Conservation (phyloP, 2,113 vertebrate species). For the Actenoides lindsayi region DNA sequence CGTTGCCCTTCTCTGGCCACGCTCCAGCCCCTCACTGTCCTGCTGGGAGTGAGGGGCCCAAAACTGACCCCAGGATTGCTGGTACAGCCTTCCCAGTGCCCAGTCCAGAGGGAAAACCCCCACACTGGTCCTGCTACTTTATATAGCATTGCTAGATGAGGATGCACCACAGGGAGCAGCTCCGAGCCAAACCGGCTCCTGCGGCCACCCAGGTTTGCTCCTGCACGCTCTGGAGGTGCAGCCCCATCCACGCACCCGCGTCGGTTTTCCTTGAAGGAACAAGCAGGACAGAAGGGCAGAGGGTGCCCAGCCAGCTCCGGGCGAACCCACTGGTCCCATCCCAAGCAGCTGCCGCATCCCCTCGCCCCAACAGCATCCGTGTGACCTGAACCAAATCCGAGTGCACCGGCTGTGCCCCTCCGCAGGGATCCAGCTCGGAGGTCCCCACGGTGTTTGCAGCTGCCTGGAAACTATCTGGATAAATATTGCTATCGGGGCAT, state of each 20-base stretch:
- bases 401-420: neutral
- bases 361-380: accelerated
- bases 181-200: accelerated
- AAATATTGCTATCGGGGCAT: neutral
- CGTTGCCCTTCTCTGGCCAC: no score
- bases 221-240: neutral
- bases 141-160: neutral
- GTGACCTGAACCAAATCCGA: no score
- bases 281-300: neutral
- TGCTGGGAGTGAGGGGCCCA: no score
- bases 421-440: accelerated
- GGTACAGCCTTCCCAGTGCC: no score
- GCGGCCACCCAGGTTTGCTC: accelerated
- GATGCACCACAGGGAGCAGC: accelerated
- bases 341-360: accelerated
- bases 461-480: slow-evolving; percentile 61
- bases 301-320: accelerated
- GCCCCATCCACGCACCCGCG: accelerated
- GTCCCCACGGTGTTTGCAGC: slow-evolving; percentile 9
- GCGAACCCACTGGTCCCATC: neutral
- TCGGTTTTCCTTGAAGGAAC: accelerated
- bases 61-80: no score
- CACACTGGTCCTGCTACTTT: neutral
- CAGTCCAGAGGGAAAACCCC: neutral
- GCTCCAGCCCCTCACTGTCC: no score